These are phyloP conservation scores for Karalla daura DNA, from an alignment of 2,797 vertebrate species.

Conservation along the genomic window DNA sequence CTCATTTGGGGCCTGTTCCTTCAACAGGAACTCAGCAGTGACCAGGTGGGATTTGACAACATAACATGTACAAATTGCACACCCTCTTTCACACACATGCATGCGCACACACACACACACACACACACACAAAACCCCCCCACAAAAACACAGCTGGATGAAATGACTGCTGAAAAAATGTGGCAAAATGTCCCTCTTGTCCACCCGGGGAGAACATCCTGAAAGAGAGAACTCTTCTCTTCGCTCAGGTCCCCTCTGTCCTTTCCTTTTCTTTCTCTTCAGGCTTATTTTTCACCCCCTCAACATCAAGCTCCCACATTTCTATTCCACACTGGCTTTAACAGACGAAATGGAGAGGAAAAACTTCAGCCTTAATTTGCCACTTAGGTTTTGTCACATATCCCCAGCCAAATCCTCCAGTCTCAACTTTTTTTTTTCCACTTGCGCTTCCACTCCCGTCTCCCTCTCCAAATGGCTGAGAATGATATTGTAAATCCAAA, in stretches of 20 bases:
- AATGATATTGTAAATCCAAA: conserved; percentile 56
- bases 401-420: conserved; percentile 34
- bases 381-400: conserved; percentile 44
- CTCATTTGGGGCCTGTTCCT: not conserved
- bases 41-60: not conserved
- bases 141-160: conserved; percentile 9
- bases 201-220: conserved; percentile 3
- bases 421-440: not conserved
- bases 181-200: not conserved
- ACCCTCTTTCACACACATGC: not conserved
- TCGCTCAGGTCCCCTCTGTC: not conserved
- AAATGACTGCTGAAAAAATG: not conserved
- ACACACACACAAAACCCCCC: no score
- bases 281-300: not conserved
- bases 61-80: not conserved
- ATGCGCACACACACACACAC: no score
- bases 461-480: conserved; percentile 26
- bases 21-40: not conserved
- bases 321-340: conserved; percentile 27
- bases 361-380: conserved; percentile 52
- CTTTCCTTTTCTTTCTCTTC: conserved; percentile 18
- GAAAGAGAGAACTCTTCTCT: not conserved
- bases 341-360: conserved; percentile 39
- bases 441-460: not conserved
- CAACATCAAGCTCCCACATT: conserved; percentile 11